A percentile compares a stretch with the other conserved stretches of the same genome.
Conservation (phyloP, 2,797 vertebrate species). For the Tapirus indicus region DNA sequence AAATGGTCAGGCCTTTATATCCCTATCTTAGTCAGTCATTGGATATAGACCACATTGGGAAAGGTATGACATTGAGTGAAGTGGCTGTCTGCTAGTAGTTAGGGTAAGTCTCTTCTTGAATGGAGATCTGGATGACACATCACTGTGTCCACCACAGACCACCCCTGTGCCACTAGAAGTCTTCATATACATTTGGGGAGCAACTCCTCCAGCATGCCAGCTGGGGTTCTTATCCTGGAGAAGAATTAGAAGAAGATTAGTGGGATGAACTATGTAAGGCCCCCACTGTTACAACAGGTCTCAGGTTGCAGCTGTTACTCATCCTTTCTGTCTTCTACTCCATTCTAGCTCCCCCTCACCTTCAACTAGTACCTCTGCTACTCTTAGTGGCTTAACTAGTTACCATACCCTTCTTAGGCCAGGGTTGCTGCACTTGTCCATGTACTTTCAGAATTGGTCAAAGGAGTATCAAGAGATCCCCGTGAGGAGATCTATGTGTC, state of each 20-base stretch:
- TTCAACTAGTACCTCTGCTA: background rate
- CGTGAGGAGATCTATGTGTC: background rate
- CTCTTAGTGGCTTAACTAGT: slow-evolving; percentile 26
- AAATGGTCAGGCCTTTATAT: background rate
- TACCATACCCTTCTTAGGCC: background rate
- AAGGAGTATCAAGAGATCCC: background rate
- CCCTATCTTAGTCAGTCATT: background rate
- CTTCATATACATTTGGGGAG: background rate
- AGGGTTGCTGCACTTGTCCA: background rate
- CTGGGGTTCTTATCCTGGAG: slow-evolving; percentile 5
- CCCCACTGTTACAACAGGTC: background rate
- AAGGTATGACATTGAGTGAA: background rate
- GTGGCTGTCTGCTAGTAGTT: background rate
- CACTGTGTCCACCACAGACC: background rate
- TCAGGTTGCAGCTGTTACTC: background rate
- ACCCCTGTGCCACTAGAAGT: background rate
- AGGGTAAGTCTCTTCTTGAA: background rate
- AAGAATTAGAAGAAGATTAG: slow-evolving; percentile 1
- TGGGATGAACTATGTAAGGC: background rate
- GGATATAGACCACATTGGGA: background rate
- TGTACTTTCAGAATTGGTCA: slow-evolving; percentile 2
- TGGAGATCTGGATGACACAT: background rate
- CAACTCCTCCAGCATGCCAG: background rate
- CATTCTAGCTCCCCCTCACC: background rate
- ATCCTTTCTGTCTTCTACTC: background rate